These are phyloP conservation scores for Clarias magur DNA, from an alignment of 2,113 vertebrate species.

Conservation along the genomic window DNA sequence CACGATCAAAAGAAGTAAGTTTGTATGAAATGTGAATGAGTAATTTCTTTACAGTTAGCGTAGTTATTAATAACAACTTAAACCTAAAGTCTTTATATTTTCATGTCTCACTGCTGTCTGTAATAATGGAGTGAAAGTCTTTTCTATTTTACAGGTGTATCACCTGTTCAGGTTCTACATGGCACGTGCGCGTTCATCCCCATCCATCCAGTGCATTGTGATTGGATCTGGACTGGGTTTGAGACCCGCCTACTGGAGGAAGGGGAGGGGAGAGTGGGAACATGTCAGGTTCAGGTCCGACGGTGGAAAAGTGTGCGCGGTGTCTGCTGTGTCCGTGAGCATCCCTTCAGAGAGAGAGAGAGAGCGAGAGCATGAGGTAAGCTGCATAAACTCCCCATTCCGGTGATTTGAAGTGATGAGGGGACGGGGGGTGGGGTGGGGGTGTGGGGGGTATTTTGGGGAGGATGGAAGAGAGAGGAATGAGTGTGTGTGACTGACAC, in stretches of 20 bases:
- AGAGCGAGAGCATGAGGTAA: neutral
- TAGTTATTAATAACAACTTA: neutral
- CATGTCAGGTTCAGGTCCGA: neutral
- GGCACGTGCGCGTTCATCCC: neutral
- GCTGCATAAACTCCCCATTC: neutral
- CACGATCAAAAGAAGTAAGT: no score
- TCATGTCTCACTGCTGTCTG: neutral
- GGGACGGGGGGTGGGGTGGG: neutral
- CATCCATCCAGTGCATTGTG: neutral
- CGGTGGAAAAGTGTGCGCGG: neutral
- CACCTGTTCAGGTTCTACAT: neutral
- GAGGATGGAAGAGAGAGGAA: neutral
- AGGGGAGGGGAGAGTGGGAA: neutral
- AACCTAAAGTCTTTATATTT: neutral
- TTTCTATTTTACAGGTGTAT: neutral
- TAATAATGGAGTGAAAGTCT: neutral
- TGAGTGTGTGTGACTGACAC: neutral
- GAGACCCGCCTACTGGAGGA: neutral
- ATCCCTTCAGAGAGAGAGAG: neutral
- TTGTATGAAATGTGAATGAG: no score
- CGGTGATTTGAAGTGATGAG: neutral
- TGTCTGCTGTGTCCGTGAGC: neutral
- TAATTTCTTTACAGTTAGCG: neutral
- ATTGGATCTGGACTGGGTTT: neutral
- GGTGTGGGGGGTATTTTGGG: neutral